A percentile compares a stretch with the other conserved stretches of the same genome.
Conservation (phyloP, 2,113 vertebrate species). For the Loxodonta africana region DNA sequence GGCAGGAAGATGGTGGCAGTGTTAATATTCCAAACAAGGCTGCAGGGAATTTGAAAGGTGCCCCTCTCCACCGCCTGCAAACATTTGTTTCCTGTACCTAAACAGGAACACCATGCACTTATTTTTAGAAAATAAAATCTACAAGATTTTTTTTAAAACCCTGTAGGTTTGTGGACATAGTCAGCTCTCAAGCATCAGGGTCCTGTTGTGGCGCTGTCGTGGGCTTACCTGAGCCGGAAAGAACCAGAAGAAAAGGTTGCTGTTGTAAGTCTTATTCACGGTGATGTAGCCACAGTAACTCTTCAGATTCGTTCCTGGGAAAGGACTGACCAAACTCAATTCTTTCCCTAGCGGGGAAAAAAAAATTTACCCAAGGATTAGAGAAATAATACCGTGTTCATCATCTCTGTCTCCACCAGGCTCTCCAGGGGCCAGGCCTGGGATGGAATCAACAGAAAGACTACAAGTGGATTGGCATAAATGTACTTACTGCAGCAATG, state of each 20-base stretch:
- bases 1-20: neutral
- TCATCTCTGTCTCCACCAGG: neutral
- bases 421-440: neutral
- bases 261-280: slow-evolving; percentile 92
- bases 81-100: slow-evolving; percentile 61
- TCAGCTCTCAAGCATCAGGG: no score
- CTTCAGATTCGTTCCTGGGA: slow-evolving; percentile 89
- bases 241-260: slow-evolving; percentile 95
- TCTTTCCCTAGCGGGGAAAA: slow-evolving; percentile 85
- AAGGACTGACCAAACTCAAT: slow-evolving; percentile 88
- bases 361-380: slow-evolving; percentile 48
- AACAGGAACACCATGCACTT: slow-evolving; percentile 32
- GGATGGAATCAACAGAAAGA: neutral
- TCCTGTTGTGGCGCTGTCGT: accelerated
- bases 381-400: neutral
- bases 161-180: neutral
- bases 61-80: neutral
- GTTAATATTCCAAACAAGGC: neutral
- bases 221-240: slow-evolving; percentile 91
- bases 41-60: neutral
- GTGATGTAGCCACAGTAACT: slow-evolving; percentile 92
- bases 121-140: slow-evolving; percentile 40
- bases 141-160: neutral
- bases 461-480: no score
- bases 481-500: no score